A percentile compares a stretch with the other conserved stretches of the same genome.
Evolutionary conservation across 37 sponge, comb jelly and placozoan species (phyloP).

Genomic region (Hormiphora californensis): DNA sequence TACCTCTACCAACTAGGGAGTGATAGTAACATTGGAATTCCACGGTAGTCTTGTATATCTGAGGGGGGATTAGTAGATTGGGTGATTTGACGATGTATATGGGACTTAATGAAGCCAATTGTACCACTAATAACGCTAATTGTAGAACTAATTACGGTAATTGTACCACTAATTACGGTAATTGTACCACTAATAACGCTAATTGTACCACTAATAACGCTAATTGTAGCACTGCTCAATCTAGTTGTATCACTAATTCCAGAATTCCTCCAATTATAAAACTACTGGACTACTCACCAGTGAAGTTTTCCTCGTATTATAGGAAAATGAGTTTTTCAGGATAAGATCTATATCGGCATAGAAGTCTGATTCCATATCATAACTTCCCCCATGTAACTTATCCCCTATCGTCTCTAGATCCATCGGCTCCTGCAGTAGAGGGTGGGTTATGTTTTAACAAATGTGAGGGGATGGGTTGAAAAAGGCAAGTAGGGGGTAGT

Average conservation of each 20-base stretch:
- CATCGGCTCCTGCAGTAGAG: constrained; percentile 6
- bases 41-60: constrained; percentile 38
- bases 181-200: no score
- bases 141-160: no score
- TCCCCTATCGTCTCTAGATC: constrained; percentile 34
- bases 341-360: constrained; percentile 27
- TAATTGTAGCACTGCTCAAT: no score
- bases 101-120: no score
- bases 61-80: not conserved
- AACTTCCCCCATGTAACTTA: constrained; percentile 17
- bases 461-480: no score
- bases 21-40: not conserved
- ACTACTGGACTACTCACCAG: no score
- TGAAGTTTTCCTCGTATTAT: constrained; percentile 8
- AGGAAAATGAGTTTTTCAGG: constrained; percentile 6
- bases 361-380: not conserved
- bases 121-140: no score
- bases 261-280: not conserved
- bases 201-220: no score
- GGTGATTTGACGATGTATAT: not conserved
- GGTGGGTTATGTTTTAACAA: no score
- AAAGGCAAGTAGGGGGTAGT: no score
- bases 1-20: not conserved
- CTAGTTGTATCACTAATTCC: no score
- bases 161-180: no score